Conservation (phyloP, 2,888 invertebrate species). For the Smittia sp. region DNA sequence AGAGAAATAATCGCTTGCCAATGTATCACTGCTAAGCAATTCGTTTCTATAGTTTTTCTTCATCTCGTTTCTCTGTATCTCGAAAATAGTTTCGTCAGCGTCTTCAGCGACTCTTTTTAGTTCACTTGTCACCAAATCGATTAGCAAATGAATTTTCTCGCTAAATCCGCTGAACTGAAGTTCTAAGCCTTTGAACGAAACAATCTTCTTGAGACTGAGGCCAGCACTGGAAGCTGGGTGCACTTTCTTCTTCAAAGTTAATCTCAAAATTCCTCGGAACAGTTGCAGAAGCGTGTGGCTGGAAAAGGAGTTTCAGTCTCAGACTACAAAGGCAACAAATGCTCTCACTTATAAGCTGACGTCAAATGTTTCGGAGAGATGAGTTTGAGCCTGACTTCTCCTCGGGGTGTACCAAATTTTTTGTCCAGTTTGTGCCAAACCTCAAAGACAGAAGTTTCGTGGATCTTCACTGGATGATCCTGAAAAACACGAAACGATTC, state of each 20-base stretch:
- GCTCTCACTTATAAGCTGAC: constrained; percentile 45
- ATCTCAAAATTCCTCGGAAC: constrained; percentile 57
- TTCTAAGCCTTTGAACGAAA: constrained; percentile 62
- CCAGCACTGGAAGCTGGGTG: constrained; percentile 72
- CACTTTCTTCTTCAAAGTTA: constrained; percentile 56
- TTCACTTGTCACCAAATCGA: constrained; percentile 66
- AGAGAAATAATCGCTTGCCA: background rate
- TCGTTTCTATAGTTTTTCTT: constrained; percentile 75
- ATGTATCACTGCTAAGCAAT: constrained; percentile 42
- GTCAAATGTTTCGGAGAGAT: constrained; percentile 53
- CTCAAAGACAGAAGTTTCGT: constrained; percentile 59
- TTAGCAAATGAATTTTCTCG: constrained; percentile 60
- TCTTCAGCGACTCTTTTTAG: constrained; percentile 61
- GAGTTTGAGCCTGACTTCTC: constrained; percentile 69
- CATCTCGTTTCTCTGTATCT: constrained; percentile 60
- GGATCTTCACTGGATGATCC: constrained; percentile 59
- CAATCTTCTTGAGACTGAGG: constrained; percentile 57
- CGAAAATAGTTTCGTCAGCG: constrained; percentile 65
- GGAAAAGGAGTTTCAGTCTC: background rate
- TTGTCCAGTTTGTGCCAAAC: constrained; percentile 83
- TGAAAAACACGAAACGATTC: background rate
- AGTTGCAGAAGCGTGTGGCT: constrained; percentile 58
- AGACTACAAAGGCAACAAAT: background rate
- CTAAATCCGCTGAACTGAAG: constrained; percentile 44
- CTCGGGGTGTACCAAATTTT: constrained; percentile 77